Base-by-base conservation (phyloP, 2,113 vertebrate genomes). In the Tor tambroides region DNA sequence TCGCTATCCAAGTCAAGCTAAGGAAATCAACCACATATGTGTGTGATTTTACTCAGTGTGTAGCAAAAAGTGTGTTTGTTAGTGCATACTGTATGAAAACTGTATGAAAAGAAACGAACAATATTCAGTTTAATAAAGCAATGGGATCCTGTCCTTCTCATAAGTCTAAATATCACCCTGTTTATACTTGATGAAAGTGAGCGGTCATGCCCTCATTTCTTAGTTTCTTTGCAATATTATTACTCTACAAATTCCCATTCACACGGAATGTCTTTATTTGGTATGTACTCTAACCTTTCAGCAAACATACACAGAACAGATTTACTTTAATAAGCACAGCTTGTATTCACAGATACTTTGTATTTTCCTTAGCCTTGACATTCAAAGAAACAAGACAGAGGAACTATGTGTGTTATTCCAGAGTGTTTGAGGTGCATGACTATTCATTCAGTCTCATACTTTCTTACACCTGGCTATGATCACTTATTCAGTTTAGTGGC, bases 1-100 rank as follows among this genome's bases (percentile, higher is more conserved):
- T 49, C 75, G 17, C 15, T 19, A 65, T 86, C 74, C 28, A 54
- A 80, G 15, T 8, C 23, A 69, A 85, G 67, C 59, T 54, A 76
- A 19, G 59, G 46, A 76, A 76, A 86, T 59, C 2, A 41, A 32
- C 77, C 6, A 51, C 63, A 91, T 71, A 83, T 71, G 86, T 43
- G 63, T 85, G 85, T 85, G 82, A 83, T 32, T 86, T 67, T 77
- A 85, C 30, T 84, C 12, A 14, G 12, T n/a, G 10, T 28, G 2
- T 28, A 35, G 6, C 21, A 63, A 80, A 80, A 80, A 43, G 6
- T 0, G 2, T 35, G 0, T 14, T 76, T 14, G 28, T 23, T 56
- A 46, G 14, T 63, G 2, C 32, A 80, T 43, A 81, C 9, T 80
- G 15, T 56, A 41, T 63, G 23, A 63, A 63, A 14, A 15, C 4